A percentile compares a stretch with the other conserved stretches of the same genome.
Conservation (phyloP, 2,888 invertebrate species). For the Conops quadrifasciatus region DNA sequence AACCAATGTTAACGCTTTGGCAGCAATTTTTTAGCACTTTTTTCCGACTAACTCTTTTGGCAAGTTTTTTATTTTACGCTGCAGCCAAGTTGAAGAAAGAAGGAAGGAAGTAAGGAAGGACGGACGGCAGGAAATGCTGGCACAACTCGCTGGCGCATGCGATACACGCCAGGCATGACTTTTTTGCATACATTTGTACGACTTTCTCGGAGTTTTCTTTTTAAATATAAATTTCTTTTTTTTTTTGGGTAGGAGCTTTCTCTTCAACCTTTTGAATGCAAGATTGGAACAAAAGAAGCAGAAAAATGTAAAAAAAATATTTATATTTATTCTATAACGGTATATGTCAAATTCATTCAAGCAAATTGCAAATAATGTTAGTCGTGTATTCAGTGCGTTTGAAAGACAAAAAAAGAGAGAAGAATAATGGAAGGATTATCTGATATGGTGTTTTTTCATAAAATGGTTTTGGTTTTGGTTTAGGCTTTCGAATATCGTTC, state of each 20-base stretch:
- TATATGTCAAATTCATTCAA: no score
- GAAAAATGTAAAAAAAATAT: no score
- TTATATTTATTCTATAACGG: no score
- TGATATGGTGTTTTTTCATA: no score
- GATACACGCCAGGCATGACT: conserved; percentile 8
- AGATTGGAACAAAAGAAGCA: no score
- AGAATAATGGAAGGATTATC: no score
- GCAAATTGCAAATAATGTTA: no score
- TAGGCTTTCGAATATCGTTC: no score
- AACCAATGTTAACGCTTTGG: background rate
- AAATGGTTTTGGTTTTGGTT: no score
- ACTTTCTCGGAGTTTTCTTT: background rate
- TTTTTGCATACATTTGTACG: no score
- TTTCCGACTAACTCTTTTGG: conserved; percentile 27
- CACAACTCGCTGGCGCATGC: conserved; percentile 35
- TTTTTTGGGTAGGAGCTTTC: background rate
- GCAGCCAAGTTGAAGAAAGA: conserved; percentile 33
- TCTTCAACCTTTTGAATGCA: background rate
- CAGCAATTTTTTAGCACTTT: conserved; percentile 8
- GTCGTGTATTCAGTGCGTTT: no score
- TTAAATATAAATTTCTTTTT: background rate
- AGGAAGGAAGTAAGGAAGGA: background rate
- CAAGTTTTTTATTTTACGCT: conserved; percentile 32
- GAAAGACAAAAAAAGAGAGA: no score
- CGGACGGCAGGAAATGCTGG: conserved; percentile 44